These are phyloP conservation scores for Microplitis deprimator DNA, from an alignment of 2,888 invertebrate species.

Conservation along the genomic window DNA sequence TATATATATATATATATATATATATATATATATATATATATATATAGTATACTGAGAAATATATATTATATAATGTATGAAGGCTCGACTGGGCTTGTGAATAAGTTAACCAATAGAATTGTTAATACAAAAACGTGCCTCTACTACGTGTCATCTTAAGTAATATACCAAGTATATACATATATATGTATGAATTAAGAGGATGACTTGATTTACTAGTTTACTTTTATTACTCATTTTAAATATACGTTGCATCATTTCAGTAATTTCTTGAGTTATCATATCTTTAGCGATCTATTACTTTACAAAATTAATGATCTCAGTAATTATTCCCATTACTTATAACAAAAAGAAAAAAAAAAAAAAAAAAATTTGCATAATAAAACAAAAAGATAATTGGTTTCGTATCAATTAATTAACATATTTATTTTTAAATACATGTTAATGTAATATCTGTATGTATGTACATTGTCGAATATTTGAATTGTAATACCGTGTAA, in stretches of 20 bases:
- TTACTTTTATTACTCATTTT: neutral
- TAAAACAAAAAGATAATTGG: neutral
- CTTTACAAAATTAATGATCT: too few species aligned
- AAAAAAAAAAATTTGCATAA: too few species aligned
- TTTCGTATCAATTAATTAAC: neutral
- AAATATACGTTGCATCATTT: neutral
- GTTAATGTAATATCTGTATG: neutral
- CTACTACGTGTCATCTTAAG: neutral
- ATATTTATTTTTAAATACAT: neutral
- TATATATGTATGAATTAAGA: neutral
- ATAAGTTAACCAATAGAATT: neutral
- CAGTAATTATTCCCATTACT: too few species aligned
- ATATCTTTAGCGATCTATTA: too few species aligned
- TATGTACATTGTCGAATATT: neutral
- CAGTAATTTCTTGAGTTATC: too few species aligned
- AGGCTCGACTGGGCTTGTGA: neutral
- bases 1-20: too few species aligned
- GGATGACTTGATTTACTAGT: neutral
- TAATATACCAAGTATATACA: neutral
- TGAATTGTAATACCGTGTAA: conserved; percentile 12
- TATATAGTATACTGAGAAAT: neutral
- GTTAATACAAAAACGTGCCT: neutral
- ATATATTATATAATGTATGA: neutral
- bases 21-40: neutral
- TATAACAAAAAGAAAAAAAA: too few species aligned